A percentile compares a stretch with the other conserved stretches of the same genome.
Evolutionary conservation across 2,113 vertebrate genomes (phyloP).

Genomic region (Leucoraja erinaceus): DNA sequence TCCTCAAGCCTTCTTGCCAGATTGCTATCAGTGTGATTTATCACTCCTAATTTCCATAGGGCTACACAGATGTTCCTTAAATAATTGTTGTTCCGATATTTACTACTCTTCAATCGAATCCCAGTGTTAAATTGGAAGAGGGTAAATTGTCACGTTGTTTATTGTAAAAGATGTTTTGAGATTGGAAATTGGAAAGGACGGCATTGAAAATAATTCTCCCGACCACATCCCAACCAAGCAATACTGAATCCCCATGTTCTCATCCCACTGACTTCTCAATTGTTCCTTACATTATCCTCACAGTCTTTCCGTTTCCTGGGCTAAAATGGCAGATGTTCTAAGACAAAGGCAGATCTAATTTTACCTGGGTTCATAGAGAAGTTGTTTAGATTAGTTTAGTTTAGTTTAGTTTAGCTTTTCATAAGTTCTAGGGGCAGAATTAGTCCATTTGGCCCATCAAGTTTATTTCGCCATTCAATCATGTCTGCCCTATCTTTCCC

Average conservation of each 20-base stretch:
- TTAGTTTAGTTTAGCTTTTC: no score
- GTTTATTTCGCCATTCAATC: no score
- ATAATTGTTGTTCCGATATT: background rate
- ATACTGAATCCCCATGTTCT: background rate
- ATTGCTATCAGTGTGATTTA: constrained; percentile 18
- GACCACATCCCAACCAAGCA: background rate
- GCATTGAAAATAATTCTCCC: background rate
- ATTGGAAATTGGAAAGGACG: background rate
- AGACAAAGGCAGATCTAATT: background rate
- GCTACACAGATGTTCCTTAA: background rate
- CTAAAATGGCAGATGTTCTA: background rate
- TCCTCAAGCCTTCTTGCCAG: background rate
- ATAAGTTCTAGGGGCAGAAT: no score
- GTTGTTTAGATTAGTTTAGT: no score
- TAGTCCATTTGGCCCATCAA: no score
- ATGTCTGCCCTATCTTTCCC: no score
- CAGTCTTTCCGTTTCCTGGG: background rate
- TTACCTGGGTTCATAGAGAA: background rate
- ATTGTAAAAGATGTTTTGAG: no score
- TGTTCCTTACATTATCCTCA: background rate
- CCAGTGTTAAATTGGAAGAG: background rate
- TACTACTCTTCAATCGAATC: background rate
- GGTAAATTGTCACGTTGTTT: background rate
- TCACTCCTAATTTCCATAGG: background rate
- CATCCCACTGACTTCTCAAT: background rate